phyloP scores from a whole-genome alignment of 1,140 invertebrate genomes.

The Drosophila repletoides region DNA sequence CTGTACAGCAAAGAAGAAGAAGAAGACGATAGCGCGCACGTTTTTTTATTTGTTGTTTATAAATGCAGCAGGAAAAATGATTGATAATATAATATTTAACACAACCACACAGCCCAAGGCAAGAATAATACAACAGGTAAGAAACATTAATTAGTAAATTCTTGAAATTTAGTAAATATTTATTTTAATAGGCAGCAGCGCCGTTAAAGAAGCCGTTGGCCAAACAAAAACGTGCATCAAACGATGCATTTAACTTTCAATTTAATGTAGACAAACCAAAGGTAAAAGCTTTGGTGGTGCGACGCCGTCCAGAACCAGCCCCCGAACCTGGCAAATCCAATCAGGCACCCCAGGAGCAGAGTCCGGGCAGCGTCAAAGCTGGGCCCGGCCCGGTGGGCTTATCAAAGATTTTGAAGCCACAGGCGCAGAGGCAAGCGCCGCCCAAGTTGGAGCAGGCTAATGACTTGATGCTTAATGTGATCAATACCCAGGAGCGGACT shows the following conservation, averaged over 20 bases:
- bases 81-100: constrained; percentile 57
- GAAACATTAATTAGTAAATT: neutral
- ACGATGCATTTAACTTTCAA: constrained; percentile 44
- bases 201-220: neutral
- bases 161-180: neutral
- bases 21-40: constrained; percentile 52
- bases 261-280: constrained; percentile 66
- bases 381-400: no score
- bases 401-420: no score
- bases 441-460: no score
- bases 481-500: no score
- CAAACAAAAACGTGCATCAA: constrained; percentile 40
- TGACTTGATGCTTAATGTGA: no score
- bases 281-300: constrained; percentile 65
- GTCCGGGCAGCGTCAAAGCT: no score
- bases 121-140: constrained; percentile 27
- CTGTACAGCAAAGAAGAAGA: no score
- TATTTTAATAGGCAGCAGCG: neutral
- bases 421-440: no score
- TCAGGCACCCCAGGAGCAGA: no score
- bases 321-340: no score
- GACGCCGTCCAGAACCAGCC: constrained; percentile 32
- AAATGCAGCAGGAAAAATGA: constrained; percentile 37
- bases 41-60: constrained; percentile 39
- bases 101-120: constrained; percentile 1